Evolutionary conservation across 2,113 vertebrate species (phyloP).

Genomic region (Nestor notabilis): DNA sequence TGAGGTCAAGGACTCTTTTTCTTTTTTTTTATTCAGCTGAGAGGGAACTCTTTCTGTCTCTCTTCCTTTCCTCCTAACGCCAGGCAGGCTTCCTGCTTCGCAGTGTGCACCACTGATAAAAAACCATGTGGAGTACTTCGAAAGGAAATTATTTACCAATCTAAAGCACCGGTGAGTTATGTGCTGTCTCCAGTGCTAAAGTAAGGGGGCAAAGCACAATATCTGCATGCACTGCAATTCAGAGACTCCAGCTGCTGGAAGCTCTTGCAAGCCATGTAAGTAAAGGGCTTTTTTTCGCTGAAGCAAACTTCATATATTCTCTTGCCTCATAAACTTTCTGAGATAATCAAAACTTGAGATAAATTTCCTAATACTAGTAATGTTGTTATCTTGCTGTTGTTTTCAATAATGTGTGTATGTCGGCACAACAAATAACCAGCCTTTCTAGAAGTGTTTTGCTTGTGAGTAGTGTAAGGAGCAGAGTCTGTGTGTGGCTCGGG

Average conservation of each 20-base stretch:
- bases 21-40: not conserved
- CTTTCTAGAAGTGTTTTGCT: not conserved
- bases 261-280: constrained; percentile 64
- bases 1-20: not conserved
- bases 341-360: not conserved
- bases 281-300: constrained; percentile 32
- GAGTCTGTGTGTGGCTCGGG: not conserved
- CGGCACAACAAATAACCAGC: not conserved
- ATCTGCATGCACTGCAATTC: constrained; percentile 55
- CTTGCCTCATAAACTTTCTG: not conserved
- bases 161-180: constrained; percentile 39
- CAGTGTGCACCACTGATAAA: not conserved
- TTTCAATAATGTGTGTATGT: not conserved
- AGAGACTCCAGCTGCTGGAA: constrained; percentile 67
- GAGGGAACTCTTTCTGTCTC: not conserved
- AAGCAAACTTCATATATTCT: not conserved
- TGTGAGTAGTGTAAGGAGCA: not conserved
- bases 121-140: not conserved
- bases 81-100: not conserved
- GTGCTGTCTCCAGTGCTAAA: constrained; percentile 41
- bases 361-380: not conserved
- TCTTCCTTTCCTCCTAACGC: not conserved
- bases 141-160: constrained; percentile 67
- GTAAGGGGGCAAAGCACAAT: constrained; percentile 23
- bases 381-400: not conserved